Percentiles rank a stretch among this genome's conserved stretches.
Conservation (phyloP, 92 coral and sea anemone species). For the Siderastrea siderea region DNA sequence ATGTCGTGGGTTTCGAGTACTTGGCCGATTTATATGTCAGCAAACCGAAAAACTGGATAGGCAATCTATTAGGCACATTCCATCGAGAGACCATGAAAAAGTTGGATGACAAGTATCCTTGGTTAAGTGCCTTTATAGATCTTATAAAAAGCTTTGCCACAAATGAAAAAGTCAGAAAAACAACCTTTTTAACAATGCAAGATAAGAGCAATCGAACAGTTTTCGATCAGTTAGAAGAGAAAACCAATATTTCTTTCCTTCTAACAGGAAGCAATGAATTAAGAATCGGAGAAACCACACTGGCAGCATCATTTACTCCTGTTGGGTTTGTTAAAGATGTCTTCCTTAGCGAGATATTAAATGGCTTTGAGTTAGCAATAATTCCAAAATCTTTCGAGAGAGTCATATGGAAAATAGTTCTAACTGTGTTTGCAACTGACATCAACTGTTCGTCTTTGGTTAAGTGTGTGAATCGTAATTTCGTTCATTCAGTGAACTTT, state of each 20-base stretch:
- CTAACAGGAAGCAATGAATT: constrained; percentile 2
- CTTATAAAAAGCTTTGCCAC: background rate
- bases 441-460: background rate
- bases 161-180: background rate
- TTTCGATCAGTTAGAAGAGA: background rate
- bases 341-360: fast-evolving
- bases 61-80: background rate
- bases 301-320: background rate
- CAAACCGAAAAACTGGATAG: constrained; percentile 46
- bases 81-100: constrained; percentile 2
- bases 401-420: background rate
- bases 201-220: constrained; percentile 7
- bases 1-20: background rate
- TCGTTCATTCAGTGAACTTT: background rate
- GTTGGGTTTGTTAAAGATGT: background rate
- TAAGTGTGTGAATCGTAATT: fast-evolving
- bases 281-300: background rate
- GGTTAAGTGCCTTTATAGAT: constrained; percentile 15
- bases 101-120: constrained; percentile 15
- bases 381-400: background rate
- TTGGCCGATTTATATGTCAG: constrained; percentile 42
- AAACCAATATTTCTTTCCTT: background rate
- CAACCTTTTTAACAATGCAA: background rate
- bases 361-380: background rate
- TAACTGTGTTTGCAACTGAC: background rate